These are phyloP conservation scores for Nemopilema nomurai DNA, from an alignment of 30 jellyfish, hydroid and myxozoan genomes.

Conservation along the genomic window DNA sequence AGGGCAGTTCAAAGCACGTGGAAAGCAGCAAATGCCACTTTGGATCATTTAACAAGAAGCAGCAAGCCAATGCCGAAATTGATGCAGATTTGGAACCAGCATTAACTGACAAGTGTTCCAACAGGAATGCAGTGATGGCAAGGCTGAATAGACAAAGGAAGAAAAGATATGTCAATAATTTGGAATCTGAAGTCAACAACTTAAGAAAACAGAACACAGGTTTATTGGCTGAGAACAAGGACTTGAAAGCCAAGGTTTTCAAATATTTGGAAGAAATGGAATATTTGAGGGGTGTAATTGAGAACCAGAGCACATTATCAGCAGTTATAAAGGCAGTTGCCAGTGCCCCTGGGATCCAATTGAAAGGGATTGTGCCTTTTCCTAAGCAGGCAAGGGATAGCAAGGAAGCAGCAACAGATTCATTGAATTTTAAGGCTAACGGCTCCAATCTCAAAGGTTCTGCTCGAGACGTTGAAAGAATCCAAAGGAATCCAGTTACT, in stretches of 20 bases:
- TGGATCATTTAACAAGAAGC: background rate
- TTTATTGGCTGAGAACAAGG: constrained; percentile 42
- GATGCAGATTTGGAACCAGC: background rate
- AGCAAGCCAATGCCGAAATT: background rate
- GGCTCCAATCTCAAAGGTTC: background rate
- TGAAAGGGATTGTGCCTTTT: constrained; percentile 34
- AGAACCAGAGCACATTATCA: constrained; percentile 73
- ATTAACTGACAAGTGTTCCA: constrained; percentile 24
- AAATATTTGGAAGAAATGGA: constrained; percentile 56
- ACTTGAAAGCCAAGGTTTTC: constrained; percentile 28
- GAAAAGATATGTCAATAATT: constrained; percentile 68
- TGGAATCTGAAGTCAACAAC: constrained; percentile 78
- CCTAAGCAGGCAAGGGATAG: background rate
- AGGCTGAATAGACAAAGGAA: constrained; percentile 78
- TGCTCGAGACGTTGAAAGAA: background rate
- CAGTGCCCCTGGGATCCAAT: constrained; percentile 59
- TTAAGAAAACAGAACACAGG: constrained; percentile 58
- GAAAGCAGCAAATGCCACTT: background rate
- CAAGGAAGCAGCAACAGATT: background rate
- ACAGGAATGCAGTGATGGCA: constrained; percentile 85
- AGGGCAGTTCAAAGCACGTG: background rate
- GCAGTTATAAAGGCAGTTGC: constrained; percentile 76
- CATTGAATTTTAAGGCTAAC: background rate
- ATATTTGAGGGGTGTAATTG: constrained; percentile 54
- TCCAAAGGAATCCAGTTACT: no score